Evolutionary conservation across 2,797 vertebrate species (phyloP).

Genomic region (Pteronotus mesoamericanus): DNA sequence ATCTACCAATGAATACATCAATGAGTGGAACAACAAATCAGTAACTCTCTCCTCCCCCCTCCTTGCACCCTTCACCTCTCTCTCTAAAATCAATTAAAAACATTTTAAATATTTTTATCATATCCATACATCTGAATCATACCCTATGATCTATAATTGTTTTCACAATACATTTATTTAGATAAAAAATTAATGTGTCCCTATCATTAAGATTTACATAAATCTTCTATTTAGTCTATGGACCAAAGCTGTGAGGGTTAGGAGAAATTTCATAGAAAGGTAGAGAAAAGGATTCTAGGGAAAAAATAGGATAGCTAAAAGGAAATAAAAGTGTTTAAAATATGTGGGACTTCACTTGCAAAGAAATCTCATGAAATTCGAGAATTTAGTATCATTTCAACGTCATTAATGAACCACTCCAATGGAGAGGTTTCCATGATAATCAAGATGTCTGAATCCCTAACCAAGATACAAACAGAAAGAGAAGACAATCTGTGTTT

Average conservation of each 20-base stretch:
- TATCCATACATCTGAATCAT: neutral
- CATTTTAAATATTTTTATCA: neutral
- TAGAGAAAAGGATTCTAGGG: neutral
- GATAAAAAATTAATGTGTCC: neutral
- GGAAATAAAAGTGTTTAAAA: neutral
- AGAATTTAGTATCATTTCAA: neutral
- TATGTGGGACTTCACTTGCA: neutral
- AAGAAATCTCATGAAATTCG: neutral
- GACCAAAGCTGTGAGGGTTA: neutral
- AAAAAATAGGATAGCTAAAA: neutral
- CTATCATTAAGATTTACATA: neutral
- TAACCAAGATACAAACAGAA: neutral
- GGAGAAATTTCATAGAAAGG: neutral
- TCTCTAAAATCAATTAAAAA: too few relatives aligned
- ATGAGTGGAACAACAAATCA: too few relatives aligned
- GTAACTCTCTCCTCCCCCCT: too few relatives aligned
- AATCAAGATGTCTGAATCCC: neutral
- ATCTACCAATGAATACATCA: too few relatives aligned
- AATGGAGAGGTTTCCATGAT: neutral
- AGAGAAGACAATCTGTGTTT: neutral
- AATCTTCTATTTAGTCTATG: neutral
- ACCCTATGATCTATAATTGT: neutral
- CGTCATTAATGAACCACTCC: neutral
- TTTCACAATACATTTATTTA: neutral
- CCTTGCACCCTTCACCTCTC: too few relatives aligned